Base-by-base conservation (phyloP, 30 jellyfish, hydroid and myxozoan species). In the Mastigias papua region DNA sequence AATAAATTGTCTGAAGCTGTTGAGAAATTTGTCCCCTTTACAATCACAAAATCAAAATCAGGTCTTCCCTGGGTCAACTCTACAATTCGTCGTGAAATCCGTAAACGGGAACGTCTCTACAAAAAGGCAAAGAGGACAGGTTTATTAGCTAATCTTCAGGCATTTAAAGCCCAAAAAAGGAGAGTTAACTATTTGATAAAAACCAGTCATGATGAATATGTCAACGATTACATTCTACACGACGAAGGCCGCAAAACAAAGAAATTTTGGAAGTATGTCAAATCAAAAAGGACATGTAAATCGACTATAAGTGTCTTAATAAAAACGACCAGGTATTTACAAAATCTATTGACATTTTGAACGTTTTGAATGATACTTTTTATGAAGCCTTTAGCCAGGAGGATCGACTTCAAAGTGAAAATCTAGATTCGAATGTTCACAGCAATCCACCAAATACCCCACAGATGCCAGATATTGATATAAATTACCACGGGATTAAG, bases 31-130 rank as follows among this genome's bases (percentile, higher is more conserved):
- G 73, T 74, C 34, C 86, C 86, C 9, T 74, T 15, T 48, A 74
- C 37, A 74, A 6, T 11, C 29, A 10, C 46, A 31, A 74, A 48
- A 74, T 30, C n/a, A 28, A n/a, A 74, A 23, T 21, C 86, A 3
- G 64, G 64, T 74, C 64, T 74, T 2, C 86, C 72, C 30, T 74
- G 86, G 86, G 72, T 74, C 51, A 74, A 46, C 46, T 28, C 34
- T 37, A 46, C 42, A 28, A 61, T 48, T 49, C 86, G 71, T 50
- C 51, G 86, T 61, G 86, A 74, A 48, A 74, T 74, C 26, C 73
- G 86, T 2, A 74, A 74, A 49, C 29, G 49, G 46, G 86, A 74
- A 50, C 86, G 86, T 4, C 58, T 74, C 49, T 74, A 30, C 26
- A 74, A 32, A 74, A 46, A 50, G 46, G 86, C 73, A 50, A 74